Evolutionary conservation across 2,113 vertebrate genomes (phyloP).

Genomic region (Chunga burmeisteri): DNA sequence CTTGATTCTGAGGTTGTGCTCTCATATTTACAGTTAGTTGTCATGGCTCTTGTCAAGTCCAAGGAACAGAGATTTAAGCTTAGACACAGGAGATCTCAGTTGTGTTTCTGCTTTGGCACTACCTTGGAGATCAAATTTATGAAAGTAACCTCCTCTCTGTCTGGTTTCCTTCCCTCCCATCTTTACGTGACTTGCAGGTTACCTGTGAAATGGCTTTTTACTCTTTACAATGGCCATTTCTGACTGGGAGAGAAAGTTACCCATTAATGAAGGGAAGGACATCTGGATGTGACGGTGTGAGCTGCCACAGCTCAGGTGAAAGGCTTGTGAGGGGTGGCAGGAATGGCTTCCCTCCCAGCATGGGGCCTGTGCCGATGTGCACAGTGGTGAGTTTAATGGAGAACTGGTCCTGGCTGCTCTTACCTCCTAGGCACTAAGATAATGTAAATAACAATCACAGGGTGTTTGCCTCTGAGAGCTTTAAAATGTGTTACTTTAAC

Average conservation of each 20-base stretch:
- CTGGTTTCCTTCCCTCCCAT: background rate
- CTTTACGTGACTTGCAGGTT: background rate
- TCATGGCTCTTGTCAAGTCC: background rate
- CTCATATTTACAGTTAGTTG: background rate
- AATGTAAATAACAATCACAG: background rate
- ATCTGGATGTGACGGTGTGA: background rate
- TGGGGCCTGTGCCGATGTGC: accelerated
- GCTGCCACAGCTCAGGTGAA: accelerated
- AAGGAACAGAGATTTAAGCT: background rate
- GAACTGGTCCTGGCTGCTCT: background rate
- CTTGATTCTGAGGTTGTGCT: background rate
- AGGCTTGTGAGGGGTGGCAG: background rate
- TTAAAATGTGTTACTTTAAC: background rate
- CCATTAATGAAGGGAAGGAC: background rate
- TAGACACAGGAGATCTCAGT: accelerated
- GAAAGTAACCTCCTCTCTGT: background rate
- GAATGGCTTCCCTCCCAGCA: background rate
- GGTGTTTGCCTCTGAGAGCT: background rate
- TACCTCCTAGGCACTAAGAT: background rate
- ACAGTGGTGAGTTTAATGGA: background rate
- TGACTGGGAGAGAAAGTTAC: background rate
- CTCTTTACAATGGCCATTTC: background rate
- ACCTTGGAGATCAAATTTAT: background rate
- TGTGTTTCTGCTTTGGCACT: background rate
- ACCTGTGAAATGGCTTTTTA: background rate